phyloP scores from a whole-genome alignment of 2,113 vertebrate genomes.

The Athene noctua region DNA sequence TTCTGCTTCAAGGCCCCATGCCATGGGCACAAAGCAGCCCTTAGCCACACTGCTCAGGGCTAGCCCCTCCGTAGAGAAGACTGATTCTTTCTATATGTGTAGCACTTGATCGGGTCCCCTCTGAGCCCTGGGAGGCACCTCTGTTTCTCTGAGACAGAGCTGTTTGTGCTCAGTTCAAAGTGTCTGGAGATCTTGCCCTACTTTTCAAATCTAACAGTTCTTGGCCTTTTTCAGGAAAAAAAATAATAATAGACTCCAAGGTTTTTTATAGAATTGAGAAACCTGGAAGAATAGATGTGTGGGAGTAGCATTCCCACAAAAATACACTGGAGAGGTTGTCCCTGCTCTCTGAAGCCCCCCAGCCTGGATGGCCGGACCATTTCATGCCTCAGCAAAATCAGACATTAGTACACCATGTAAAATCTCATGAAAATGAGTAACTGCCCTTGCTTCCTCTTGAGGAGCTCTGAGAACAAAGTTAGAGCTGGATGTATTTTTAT shows the following conservation, averaged over 20 bases:
- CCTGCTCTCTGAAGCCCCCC: background rate
- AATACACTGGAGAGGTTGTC: background rate
- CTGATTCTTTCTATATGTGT: background rate
- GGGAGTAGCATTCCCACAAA: background rate
- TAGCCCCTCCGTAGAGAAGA: background rate
- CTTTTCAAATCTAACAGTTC: background rate
- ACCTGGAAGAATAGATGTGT: background rate
- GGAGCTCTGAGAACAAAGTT: background rate
- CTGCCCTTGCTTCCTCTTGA: background rate
- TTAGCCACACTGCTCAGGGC: background rate
- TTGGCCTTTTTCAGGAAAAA: background rate
- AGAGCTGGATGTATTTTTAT: background rate
- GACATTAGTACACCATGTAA: background rate
- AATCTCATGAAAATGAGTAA: background rate
- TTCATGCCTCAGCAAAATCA: background rate
- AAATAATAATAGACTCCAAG: too few relatives aligned
- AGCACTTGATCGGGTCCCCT: background rate
- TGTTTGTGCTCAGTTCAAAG: background rate
- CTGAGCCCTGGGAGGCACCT: background rate
- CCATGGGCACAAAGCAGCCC: background rate
- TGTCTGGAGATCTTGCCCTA: background rate
- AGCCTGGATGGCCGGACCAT: background rate
- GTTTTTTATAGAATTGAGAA: background rate
- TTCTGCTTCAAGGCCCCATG: background rate
- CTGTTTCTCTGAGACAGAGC: background rate